Evolutionary conservation across 2,113 vertebrate species (phyloP).

Genomic region (Glaucidium brasilianum): DNA sequence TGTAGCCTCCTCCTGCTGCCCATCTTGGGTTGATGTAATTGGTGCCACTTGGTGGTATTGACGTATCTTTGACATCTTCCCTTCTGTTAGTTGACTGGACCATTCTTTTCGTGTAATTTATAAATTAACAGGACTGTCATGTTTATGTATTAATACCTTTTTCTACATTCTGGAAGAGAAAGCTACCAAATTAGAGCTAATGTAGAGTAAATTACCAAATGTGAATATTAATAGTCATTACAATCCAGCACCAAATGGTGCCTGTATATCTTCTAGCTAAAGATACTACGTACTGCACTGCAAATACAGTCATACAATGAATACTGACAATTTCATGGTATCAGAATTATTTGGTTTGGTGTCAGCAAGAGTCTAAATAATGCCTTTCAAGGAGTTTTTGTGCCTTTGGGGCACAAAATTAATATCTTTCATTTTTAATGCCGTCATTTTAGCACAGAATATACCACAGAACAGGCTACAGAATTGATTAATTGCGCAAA

Average conservation of each 20-base stretch:
- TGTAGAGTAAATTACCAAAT: neutral
- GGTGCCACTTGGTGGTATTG: neutral
- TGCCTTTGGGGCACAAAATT: neutral
- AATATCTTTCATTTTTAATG: neutral
- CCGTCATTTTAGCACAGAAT: neutral
- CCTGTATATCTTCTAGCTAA: neutral
- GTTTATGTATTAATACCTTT: neutral
- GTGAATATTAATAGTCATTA: neutral
- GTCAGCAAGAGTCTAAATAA: neutral
- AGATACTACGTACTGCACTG: neutral
- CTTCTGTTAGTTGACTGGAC: neutral
- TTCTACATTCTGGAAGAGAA: neutral
- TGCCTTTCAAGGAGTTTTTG: neutral
- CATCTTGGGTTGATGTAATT: fast-evolving
- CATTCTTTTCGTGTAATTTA: neutral
- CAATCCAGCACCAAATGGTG: neutral
- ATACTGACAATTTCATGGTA: neutral
- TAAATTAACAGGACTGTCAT: neutral
- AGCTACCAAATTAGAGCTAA: neutral
- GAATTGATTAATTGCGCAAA: neutral
- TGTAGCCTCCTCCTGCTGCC: neutral
- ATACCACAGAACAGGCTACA: neutral
- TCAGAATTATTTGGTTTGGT: neutral
- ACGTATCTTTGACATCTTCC: neutral
- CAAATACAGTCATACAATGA: neutral